Percentiles rank a stretch among this genome's conserved stretches.
Evolutionary conservation across 2,888 invertebrate species (phyloP).

Genomic region (Lepidonotus clava): DNA sequence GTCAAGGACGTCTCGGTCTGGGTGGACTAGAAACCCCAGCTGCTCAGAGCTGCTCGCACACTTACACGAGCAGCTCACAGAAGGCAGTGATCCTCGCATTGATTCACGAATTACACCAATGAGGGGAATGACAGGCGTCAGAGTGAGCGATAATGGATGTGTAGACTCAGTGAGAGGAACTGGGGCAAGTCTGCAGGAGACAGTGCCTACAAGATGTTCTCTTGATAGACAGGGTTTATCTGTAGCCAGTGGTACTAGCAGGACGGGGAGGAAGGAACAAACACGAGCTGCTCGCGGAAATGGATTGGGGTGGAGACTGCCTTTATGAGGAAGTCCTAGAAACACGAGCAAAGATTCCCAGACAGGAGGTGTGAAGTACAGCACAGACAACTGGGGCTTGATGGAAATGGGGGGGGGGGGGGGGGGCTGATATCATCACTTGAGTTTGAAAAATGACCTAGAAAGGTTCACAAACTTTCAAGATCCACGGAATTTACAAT

Average conservation of each 20-base stretch:
- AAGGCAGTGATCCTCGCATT: too few relatives aligned
- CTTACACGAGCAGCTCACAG: background rate
- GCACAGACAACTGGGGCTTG: too few relatives aligned
- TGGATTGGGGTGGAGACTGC: too few relatives aligned
- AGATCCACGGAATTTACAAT: too few relatives aligned
- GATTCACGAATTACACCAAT: constrained; percentile 33
- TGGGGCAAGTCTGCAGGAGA: background rate
- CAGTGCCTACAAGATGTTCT: background rate
- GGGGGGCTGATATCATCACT: too few relatives aligned
- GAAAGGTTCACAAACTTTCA: too few relatives aligned
- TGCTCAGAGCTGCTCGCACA: background rate
- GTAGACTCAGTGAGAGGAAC: background rate
- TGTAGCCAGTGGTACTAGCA: background rate
- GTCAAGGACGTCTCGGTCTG: background rate
- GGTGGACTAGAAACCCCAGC: background rate
- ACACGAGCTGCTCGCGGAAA: too few relatives aligned
- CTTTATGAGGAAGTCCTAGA: too few relatives aligned
- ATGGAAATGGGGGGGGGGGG: too few relatives aligned
- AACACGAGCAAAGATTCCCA: too few relatives aligned
- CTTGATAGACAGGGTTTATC: background rate
- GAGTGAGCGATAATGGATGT: background rate
- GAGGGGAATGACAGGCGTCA: background rate
- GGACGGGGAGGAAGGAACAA: background rate
- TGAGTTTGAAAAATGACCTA: too few relatives aligned
- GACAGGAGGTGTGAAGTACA: too few relatives aligned